Percentiles rank a stretch among this genome's conserved stretches.
phyloP scores from a whole-genome alignment of 2,113 vertebrate genomes.

The Cynocephalus volans region DNA sequence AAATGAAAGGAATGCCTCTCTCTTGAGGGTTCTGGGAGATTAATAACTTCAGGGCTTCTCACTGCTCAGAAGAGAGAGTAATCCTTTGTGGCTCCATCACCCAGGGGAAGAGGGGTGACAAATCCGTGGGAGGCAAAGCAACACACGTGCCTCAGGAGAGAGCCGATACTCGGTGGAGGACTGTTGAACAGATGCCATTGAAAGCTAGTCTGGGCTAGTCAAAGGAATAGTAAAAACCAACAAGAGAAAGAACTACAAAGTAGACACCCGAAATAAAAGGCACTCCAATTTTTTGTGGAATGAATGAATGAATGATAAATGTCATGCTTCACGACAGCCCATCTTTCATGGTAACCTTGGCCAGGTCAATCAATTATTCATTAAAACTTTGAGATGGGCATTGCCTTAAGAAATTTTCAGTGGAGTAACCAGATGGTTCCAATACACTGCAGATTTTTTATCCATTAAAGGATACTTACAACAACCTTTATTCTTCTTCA shows the following conservation, averaged over 20 bases:
- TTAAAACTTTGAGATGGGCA: not conserved
- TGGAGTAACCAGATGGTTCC: not conserved
- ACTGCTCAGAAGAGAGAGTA: no score
- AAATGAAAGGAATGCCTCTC: no score
- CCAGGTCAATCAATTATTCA: conserved; percentile 10
- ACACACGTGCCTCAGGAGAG: not conserved
- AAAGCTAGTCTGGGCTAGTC: not conserved
- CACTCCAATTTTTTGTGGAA: not conserved
- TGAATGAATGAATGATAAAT: conserved; percentile 3
- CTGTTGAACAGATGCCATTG: not conserved
- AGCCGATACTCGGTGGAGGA: not conserved
- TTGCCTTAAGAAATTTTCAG: conserved; percentile 40
- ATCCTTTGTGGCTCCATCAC: no score
- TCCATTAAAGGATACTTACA: not conserved
- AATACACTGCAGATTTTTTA: not conserved
- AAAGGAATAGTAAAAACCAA: not conserved
- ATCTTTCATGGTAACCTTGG: not conserved
- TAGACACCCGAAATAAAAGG: not conserved
- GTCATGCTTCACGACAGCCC: not conserved
- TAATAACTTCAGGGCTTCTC: no score
- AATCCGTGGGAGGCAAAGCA: no score
- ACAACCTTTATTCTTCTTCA: not conserved
- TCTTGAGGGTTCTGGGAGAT: no score
- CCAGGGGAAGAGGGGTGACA: no score
- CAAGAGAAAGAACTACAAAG: not conserved